A percentile compares a stretch with the other conserved stretches of the same genome.
phyloP scores from a whole-genome alignment of 2,797 vertebrate genomes.

The Tangara arthus region DNA sequence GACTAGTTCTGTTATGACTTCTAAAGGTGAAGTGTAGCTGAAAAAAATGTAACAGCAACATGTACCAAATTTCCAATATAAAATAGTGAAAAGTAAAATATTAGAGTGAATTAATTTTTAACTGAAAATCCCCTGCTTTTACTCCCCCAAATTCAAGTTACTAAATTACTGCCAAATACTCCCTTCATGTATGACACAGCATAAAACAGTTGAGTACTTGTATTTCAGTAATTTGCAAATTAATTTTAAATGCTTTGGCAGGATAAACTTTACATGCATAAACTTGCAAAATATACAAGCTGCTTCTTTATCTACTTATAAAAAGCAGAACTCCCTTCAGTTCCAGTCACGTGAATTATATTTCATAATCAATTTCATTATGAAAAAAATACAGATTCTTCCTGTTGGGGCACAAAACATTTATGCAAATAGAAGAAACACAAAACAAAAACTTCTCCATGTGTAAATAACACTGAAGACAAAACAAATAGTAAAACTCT shows the following conservation, averaged over 20 bases:
- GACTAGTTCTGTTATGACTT: neutral
- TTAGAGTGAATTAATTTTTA: neutral
- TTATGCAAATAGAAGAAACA: neutral
- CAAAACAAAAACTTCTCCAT: neutral
- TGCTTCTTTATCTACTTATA: neutral
- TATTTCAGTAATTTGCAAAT: neutral
- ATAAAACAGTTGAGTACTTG: neutral
- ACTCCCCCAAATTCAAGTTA: neutral
- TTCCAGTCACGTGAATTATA: neutral
- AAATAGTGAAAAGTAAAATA: neutral
- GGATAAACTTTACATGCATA: neutral
- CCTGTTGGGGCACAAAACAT: neutral
- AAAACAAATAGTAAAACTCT: neutral
- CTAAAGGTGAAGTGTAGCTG: neutral
- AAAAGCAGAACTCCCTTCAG: constrained; percentile 4
- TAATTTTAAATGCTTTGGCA: constrained; percentile 27
- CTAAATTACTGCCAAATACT: neutral
- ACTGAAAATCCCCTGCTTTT: neutral
- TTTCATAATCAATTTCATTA: neutral
- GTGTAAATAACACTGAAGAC: neutral
- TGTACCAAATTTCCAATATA: neutral
- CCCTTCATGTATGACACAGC: neutral
- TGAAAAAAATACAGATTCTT: neutral
- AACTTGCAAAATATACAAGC: constrained; percentile 4
- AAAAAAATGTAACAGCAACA: neutral